Evolutionary conservation across 2,888 invertebrate genomes (phyloP).

Genomic region (Mamestra brassicae): DNA sequence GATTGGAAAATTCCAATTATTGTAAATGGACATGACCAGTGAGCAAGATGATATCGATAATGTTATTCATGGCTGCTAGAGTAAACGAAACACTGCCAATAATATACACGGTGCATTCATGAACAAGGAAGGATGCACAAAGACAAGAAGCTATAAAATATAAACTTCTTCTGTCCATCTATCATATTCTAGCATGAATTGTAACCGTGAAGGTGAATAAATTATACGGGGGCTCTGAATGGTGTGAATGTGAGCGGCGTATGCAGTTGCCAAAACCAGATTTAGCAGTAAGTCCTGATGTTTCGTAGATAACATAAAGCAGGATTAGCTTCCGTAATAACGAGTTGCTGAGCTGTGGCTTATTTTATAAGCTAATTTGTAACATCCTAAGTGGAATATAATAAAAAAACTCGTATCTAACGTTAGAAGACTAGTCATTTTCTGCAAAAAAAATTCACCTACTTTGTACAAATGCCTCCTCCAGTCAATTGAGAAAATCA

Average conservation of each 20-base stretch:
- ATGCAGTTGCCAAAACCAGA: conserved; percentile 34
- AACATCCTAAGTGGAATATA: not conserved
- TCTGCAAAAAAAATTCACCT: conserved; percentile 17
- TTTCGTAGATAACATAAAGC: conserved; percentile 3
- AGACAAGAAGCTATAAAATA: conserved; percentile 35
- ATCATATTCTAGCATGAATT: conserved; percentile 39
- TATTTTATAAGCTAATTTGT: conserved; percentile 3
- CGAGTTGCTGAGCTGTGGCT: not conserved
- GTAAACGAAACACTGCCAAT: conserved; percentile 42
- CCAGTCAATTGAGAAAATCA: conserved; percentile 22
- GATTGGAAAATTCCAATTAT: conserved; percentile 58
- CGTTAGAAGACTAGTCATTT: not conserved
- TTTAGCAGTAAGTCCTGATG: conserved; percentile 9
- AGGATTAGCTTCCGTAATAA: conserved; percentile 7
- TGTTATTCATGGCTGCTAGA: conserved; percentile 54
- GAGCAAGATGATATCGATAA: conserved; percentile 59
- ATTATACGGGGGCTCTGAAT: conserved; percentile 15
- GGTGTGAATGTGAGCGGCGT: not conserved
- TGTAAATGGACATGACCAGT: conserved; percentile 52
- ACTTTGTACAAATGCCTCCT: conserved; percentile 37
- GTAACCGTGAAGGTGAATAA: conserved; percentile 31
- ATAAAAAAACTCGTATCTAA: conserved; percentile 3
- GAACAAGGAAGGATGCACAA: conserved; percentile 27
- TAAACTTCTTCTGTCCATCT: conserved; percentile 24
- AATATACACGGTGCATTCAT: conserved; percentile 30